Conservation (phyloP, 2,888 invertebrate species). For the Minunthozetes semirufus region DNA sequence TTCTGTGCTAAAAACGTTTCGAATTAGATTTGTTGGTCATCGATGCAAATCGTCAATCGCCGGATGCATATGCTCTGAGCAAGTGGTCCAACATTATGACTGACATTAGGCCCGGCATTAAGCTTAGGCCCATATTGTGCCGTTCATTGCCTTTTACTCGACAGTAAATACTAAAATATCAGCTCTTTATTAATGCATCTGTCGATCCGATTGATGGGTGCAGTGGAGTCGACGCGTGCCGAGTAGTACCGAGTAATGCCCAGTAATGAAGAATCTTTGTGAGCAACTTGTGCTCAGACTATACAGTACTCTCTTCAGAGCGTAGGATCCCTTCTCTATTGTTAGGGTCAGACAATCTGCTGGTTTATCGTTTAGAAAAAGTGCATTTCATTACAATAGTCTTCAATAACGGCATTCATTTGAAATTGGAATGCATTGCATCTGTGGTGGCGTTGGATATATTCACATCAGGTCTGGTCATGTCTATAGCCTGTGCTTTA, state of each 20-base stretch:
- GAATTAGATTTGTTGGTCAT: conserved; percentile 18
- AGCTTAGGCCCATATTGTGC: conserved; percentile 1
- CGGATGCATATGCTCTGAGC: conserved; percentile 26
- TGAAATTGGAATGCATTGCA: conserved; percentile 15
- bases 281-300: conserved; percentile 13
- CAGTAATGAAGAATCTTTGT: conserved; percentile 17
- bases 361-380: conserved; percentile 12
- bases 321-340: conserved; percentile 18
- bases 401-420: conserved; percentile 24
- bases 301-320: neutral
- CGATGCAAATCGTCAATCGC: neutral
- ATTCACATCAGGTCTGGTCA: neutral
- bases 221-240: neutral
- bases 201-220: conserved; percentile 13
- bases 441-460: conserved; percentile 23
- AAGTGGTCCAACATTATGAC: neutral
- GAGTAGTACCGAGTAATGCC: neutral
- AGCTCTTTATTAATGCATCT: conserved; percentile 22
- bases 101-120: neutral
- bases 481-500: neutral
- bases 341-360: conserved; percentile 20
- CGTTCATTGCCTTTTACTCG: neutral
- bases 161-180: conserved; percentile 1
- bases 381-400: conserved; percentile 25
- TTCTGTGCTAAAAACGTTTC: neutral